Conservation (phyloP, 2,888 invertebrate species). For the Notodromas monacha region DNA sequence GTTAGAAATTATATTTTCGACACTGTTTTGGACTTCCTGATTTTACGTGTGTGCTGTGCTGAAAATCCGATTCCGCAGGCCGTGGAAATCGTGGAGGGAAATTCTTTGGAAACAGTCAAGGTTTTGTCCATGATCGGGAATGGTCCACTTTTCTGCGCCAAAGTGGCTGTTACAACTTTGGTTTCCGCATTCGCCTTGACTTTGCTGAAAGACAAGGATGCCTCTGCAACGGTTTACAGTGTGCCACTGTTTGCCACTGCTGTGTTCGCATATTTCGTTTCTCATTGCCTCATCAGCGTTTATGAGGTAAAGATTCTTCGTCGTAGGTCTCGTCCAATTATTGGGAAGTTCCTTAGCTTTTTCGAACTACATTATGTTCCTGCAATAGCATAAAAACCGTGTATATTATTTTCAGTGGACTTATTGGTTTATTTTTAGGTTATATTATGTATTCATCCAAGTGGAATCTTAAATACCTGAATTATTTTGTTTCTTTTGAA, state of each 20-base stretch:
- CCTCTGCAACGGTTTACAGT: constrained; percentile 44
- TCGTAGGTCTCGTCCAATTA: not conserved
- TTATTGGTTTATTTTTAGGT: no score
- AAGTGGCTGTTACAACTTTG: constrained; percentile 39
- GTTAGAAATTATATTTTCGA: constrained; percentile 1
- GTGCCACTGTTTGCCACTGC: constrained; percentile 44
- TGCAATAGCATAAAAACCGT: not conserved
- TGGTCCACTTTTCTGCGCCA: constrained; percentile 60
- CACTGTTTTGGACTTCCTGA: constrained; percentile 23
- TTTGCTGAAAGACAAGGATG: constrained; percentile 33
- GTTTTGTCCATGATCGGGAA: constrained; percentile 52
- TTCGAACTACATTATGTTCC: no score
- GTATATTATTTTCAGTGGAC: constrained; percentile 1
- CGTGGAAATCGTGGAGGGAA: no score
- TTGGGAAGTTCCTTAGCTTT: no score
- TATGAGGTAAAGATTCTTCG: constrained; percentile 35
- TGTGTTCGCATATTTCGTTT: constrained; percentile 58
- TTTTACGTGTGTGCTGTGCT: no score
- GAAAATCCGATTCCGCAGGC: no score
- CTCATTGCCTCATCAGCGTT: constrained; percentile 63
- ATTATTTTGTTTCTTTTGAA: no score
- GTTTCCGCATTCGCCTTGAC: constrained; percentile 45
- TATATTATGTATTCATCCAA: no score
- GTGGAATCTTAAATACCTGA: no score
- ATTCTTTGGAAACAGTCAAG: no score